Percentiles rank a stretch among this genome's conserved stretches.
Conservation (phyloP, 2,888 invertebrate genomes). For the Leptura quadrifasciata region DNA sequence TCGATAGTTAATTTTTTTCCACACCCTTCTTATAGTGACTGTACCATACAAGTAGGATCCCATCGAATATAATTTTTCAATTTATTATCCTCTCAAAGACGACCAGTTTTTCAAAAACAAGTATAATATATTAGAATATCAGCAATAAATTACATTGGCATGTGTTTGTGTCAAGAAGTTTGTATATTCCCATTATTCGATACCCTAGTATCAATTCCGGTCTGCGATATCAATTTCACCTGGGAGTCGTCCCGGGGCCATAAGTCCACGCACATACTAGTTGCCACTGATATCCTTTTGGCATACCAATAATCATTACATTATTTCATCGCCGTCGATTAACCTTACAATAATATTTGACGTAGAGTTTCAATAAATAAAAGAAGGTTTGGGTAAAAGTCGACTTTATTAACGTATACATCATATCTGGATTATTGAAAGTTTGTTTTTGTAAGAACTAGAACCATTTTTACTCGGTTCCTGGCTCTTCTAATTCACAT, state of each 20-base stretch:
- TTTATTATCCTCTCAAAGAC: not conserved
- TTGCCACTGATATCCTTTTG: slow-evolving; percentile 8
- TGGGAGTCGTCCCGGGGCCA: slow-evolving; percentile 58
- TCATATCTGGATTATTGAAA: no score
- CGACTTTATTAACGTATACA: no score
- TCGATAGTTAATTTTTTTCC: no score
- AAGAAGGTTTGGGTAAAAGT: no score
- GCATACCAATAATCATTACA: not conserved
- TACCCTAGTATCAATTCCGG: slow-evolving; percentile 28
- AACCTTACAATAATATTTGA: no score
- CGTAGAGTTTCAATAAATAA: no score
- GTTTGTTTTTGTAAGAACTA: no score
- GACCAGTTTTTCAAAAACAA: not conserved
- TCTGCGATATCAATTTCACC: slow-evolving; percentile 46
- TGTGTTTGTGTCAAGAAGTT: slow-evolving; percentile 1
- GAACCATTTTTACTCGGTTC: no score
- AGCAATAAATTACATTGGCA: not conserved
- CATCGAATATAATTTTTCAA: not conserved
- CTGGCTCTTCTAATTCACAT: no score
- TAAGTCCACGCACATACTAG: slow-evolving; percentile 55
- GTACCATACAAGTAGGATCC: not conserved
- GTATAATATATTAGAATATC: not conserved
- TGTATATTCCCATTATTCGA: slow-evolving; percentile 31
- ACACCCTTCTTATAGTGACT: not conserved
- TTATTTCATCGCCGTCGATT: no score